Evolutionary conservation across 1,140 invertebrate species (phyloP).

Genomic region (Drosophila repletoides): DNA sequence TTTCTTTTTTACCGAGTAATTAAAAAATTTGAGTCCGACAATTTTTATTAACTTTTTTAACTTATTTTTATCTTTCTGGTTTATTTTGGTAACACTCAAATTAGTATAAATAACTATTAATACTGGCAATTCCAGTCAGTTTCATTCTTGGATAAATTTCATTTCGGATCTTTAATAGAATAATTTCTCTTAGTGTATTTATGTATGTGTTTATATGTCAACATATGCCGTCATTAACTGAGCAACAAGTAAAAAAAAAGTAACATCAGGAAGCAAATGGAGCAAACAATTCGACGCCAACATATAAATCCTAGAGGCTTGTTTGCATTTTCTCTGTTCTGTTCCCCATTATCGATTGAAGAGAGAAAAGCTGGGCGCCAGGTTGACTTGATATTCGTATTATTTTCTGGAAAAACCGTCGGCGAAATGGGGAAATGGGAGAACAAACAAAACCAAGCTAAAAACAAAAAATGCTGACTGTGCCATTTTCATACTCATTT

Average conservation of each 20-base stretch:
- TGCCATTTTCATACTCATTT: conserved; percentile 33
- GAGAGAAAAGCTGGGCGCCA: conserved; percentile 1
- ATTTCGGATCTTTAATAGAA: no score
- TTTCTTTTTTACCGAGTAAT: no score
- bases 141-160: no score
- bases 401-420: not conserved
- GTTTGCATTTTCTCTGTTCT: conserved; percentile 14
- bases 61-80: no score
- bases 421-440: not conserved
- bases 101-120: no score
- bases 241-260: conserved; percentile 41
- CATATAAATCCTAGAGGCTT: conserved; percentile 14
- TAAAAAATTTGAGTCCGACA: no score
- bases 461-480: not conserved
- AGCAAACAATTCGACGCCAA: not conserved
- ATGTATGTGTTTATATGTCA: not conserved
- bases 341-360: conserved; percentile 45
- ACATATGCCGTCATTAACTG: conserved; percentile 18
- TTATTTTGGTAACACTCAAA: no score
- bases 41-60: no score
- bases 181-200: no score
- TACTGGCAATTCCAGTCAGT: no score
- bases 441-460: not conserved
- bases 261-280: conserved; percentile 29
- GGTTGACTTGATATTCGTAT: conserved; percentile 2